Evolutionary conservation across 2,113 vertebrate genomes (phyloP), one percentile per base, ranked within the genome.

Genomic region (Phalacrocorax carbo): DNA sequence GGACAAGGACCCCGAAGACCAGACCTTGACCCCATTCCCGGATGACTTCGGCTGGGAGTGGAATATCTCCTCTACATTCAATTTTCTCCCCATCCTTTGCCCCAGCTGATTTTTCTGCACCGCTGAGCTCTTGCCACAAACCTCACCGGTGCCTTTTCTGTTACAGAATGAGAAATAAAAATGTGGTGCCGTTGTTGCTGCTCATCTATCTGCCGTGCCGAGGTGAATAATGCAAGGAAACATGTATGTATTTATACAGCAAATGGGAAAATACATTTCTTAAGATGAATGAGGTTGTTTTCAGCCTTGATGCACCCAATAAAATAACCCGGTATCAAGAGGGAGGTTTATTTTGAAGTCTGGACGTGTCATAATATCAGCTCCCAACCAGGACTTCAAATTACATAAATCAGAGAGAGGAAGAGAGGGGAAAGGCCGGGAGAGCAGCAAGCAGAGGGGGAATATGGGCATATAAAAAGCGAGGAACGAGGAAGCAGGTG

Each of bases 341-440:
- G 96, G 94, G 96, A 98, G 97, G 97, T 98, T 98, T 97, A 97
- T 98, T 98, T 94, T 95, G 90, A 97, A 98, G 92, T 90, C 93
- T 97, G 97, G 83, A 97, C 49, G 68, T 97, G 93, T 97, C 94
- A 91, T 96, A 96, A 95, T 90, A 97, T 94, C 94, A 88, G 88
- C 95, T 97, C 94, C 97, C 96, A 95, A 93, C 54, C 84, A 98
- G 96, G 96, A 93, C 94, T 96, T 94, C 71, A 82, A 95, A 95
- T 91, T 76, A 80, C 69, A 97, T 97, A 91, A 97, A 97, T 97
- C 97, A 97, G 91, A 84, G 90, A 66, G 55, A 64, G 49, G 92
- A 94, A 82, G 34, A 96, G 91, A 97, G 93, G 97, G 72, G 97
- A 98, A 98, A 97, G 90, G 70, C 78, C 40, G 0, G 69, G 82